Base-by-base conservation (phyloP, 2,888 invertebrate species). In the Ophioninae sp. region DNA sequence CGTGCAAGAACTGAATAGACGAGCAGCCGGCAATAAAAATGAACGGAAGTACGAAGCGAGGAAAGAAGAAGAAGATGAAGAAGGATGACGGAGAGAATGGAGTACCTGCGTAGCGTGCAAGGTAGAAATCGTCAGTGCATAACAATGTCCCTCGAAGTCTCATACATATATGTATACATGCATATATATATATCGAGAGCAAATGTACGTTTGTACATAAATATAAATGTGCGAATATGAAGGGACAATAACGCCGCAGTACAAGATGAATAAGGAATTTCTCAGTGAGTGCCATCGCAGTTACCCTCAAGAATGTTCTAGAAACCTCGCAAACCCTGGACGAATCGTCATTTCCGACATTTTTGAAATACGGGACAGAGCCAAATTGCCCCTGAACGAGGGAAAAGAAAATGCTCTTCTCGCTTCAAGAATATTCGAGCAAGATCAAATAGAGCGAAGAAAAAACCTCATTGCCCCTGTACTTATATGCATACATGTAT, bases 101-200 rank as follows among this genome's bases (percentile, higher is more conserved):
- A 83, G 85, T 84, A 87, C 87, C 80, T 81, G 86, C 82, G 86
- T 87, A 84, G 85, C 85, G 86, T 87, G 87, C 85, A 86, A 86
- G 86, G 63, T 69, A 84, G 81, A 75, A 71, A 82, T 72, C 79
- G 75, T 67, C 75, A 72, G 59, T 41, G 81, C 86, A 68, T 79
- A 76, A 67, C 79, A 86, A 85, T 64, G 82, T 79, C 80, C 68
- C 56, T 82, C 64, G 51, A 59, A 79, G 67, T 59, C 64, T 44
- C 58, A 76, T 58, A n/a, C 61, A 20, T 23, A 58, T 59, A 61
- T 30, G 63, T 51, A 63, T 59, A 9, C 37, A 71, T 30, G 30
- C 44, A 17, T 41, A 63, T 64, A 20, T 64, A 41, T 44, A 44
- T 44, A 44, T 44, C 10, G 13, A 44, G 44, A 44, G 13, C 13